Evolutionary conservation across 2,113 vertebrate species (phyloP).

Genomic region (Xiphophorus couchianus): DNA sequence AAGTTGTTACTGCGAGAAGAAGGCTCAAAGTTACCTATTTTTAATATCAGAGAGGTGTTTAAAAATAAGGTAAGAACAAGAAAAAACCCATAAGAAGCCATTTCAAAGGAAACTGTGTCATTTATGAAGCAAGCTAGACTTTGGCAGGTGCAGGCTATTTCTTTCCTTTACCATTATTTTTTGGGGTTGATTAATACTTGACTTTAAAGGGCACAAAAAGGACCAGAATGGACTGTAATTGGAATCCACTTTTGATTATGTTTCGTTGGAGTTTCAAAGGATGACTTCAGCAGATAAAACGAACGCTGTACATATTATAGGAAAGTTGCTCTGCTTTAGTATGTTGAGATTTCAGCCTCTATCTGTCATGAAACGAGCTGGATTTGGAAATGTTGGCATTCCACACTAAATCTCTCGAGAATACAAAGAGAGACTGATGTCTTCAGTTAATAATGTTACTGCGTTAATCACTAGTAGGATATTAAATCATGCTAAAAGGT

Average conservation of each 20-base stretch:
- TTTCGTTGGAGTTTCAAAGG: background rate
- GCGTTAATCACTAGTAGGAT: background rate
- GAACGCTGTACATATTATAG: background rate
- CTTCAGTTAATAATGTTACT: background rate
- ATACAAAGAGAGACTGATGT: background rate
- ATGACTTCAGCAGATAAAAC: background rate
- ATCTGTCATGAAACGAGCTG: too few species aligned
- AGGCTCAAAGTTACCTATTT: background rate
- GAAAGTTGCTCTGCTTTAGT: background rate
- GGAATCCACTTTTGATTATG: background rate
- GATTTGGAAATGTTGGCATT: too few species aligned
- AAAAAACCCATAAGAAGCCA: background rate
- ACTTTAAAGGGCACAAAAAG: too few species aligned
- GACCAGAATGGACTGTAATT: background rate
- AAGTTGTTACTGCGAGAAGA: background rate
- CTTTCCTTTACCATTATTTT: background rate
- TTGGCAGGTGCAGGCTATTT: too few species aligned
- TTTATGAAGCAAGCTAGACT: background rate
- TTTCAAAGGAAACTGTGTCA: background rate
- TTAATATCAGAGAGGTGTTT: background rate
- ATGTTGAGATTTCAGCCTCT: too few species aligned
- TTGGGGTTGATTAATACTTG: background rate
- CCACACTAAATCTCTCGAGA: background rate
- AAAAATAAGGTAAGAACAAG: background rate
- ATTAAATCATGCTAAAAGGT: background rate